phyloP scores from a whole-genome alignment of 2,888 invertebrate species.

The Drosophila niveifrons region DNA sequence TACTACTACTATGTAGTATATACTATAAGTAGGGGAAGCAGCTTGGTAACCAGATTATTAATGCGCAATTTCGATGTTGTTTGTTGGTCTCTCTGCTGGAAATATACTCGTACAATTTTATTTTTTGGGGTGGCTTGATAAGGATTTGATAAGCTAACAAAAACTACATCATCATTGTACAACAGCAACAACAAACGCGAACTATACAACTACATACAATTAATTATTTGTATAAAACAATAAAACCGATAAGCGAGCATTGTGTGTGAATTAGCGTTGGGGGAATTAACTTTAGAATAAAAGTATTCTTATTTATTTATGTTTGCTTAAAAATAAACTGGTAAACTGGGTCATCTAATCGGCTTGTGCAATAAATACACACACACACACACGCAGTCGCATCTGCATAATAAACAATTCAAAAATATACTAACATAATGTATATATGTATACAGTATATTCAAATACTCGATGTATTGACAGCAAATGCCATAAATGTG shows the following conservation, averaged over 20 bases:
- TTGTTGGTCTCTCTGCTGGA: conserved; percentile 14
- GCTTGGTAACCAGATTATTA: conserved; percentile 25
- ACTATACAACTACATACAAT: neutral
- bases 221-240: conserved; percentile 14
- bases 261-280: neutral
- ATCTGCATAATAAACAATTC: conserved; percentile 3
- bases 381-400: neutral
- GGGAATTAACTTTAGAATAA: conserved; percentile 22
- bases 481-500: conserved; percentile 8
- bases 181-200: conserved; percentile 5
- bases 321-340: conserved; percentile 41
- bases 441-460: neutral
- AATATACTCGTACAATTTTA: neutral
- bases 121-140: conserved; percentile 32
- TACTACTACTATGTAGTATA: no score
- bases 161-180: conserved; percentile 10
- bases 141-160: conserved; percentile 50
- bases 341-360: conserved; percentile 61
- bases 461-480: conserved; percentile 2
- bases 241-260: conserved; percentile 17
- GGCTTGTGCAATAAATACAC: conserved; percentile 8
- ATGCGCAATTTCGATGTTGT: conserved; percentile 32
- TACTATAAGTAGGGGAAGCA: neutral
- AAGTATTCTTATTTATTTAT: conserved; percentile 15
- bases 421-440: no score